Percentiles rank a stretch among this genome's conserved stretches.
Conservation (phyloP, 1,140 invertebrate genomes). For the Tetragnatha versicolor region DNA sequence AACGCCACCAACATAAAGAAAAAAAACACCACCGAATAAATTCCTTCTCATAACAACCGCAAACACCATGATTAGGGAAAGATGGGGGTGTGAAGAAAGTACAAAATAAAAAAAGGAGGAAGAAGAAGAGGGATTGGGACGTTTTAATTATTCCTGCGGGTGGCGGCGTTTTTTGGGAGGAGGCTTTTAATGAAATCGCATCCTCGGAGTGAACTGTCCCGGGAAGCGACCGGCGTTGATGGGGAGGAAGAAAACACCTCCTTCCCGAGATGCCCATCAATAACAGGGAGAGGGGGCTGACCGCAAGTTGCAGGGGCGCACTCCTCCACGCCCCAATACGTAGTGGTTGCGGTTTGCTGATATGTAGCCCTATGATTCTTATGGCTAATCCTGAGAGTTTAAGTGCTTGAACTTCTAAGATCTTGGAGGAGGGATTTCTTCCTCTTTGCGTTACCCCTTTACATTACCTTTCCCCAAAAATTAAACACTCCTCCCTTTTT, state of each 20-base stretch:
- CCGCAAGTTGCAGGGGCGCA: neutral
- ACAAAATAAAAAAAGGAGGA: neutral
- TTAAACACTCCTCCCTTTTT: no score
- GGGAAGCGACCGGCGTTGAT: conserved; percentile 37
- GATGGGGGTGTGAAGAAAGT: neutral
- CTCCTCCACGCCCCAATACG: neutral
- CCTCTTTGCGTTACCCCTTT: no score
- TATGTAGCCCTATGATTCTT: no score
- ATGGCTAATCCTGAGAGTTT: no score
- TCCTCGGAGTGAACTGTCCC: conserved; percentile 53
- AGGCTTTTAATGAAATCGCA: conserved; percentile 54
- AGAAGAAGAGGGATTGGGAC: conserved; percentile 41
- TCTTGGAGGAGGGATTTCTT: no score
- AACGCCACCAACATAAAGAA: neutral
- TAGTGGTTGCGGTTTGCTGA: no score
- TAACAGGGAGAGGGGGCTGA: conserved; percentile 10
- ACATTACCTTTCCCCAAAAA: no score
- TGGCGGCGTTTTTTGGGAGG: conserved; percentile 10
- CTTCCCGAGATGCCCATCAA: conserved; percentile 47
- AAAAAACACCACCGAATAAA: no score
- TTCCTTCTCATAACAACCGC: no score
- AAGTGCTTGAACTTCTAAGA: no score
- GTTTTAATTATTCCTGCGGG: conserved; percentile 53
- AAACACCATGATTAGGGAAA: no score
- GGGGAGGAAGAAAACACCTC: conserved; percentile 38